Percentiles rank a stretch among this genome's conserved stretches.
Evolutionary conservation across 1,140 invertebrate species (phyloP).

Genomic region (Drosophila ironensis): DNA sequence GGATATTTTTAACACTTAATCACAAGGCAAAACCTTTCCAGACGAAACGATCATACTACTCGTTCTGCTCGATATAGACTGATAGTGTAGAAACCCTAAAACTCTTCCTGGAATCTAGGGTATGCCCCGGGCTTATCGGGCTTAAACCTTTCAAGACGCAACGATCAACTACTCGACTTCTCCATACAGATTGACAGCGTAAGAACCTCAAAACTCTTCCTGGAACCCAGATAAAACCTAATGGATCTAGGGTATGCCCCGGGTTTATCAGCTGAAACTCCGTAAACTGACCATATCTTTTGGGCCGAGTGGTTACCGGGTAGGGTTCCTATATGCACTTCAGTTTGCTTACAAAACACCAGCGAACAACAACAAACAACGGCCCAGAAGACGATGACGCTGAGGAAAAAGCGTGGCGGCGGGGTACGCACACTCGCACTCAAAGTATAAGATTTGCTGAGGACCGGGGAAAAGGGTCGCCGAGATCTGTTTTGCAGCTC

Average conservation of each 20-base stretch:
- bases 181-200: no score
- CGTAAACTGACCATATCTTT: slow-evolving; percentile 34
- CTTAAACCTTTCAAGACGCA: no score
- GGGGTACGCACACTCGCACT: neutral
- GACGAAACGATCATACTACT: no score
- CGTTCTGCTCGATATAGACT: no score
- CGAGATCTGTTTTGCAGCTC: slow-evolving; percentile 15
- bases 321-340: slow-evolving; percentile 39
- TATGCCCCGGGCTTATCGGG: no score
- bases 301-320: slow-evolving; percentile 45
- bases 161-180: no score
- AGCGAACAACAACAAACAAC: slow-evolving; percentile 61
- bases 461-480: slow-evolving; percentile 32
- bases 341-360: slow-evolving; percentile 72
- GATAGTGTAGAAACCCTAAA: no score
- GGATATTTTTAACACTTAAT: no score
- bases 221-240: neutral
- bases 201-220: neutral
- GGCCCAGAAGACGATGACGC: slow-evolving; percentile 24
- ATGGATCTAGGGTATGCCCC: neutral
- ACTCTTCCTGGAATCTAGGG: no score
- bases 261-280: slow-evolving; percentile 7
- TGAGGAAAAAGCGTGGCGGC: neutral
- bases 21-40: no score
- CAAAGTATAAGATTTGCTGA: no score